Conservation (phyloP, 2,113 vertebrate genomes). For the Sakesphorus luctuosus region DNA sequence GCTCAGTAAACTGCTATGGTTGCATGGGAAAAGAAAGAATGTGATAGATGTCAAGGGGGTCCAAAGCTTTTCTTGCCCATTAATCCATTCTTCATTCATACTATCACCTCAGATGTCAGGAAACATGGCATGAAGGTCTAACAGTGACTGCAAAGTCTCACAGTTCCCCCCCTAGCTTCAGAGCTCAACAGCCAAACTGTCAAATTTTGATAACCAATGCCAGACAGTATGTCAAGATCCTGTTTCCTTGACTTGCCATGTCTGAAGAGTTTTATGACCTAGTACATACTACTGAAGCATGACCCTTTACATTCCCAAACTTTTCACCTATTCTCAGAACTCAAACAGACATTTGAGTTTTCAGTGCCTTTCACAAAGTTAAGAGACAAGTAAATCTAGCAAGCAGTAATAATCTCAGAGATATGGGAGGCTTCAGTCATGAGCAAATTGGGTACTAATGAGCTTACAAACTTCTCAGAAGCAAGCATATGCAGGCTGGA, state of each 20-base stretch:
- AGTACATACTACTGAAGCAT: not conserved
- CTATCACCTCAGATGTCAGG: not conserved
- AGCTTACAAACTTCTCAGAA: not conserved
- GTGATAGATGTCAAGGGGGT: fast-evolving
- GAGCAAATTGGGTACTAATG: not conserved
- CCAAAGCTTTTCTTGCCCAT: not conserved
- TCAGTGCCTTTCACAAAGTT: not conserved
- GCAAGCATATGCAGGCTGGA: not conserved
- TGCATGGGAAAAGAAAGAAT: not conserved
- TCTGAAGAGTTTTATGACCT: not conserved
- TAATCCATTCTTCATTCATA: not conserved
- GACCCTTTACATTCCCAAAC: not conserved
- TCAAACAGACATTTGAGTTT: not conserved
- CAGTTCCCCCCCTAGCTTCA: not conserved
- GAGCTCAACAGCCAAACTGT: not conserved
- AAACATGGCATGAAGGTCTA: not conserved
- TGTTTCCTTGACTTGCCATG: not conserved
- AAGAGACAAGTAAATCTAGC: not conserved
- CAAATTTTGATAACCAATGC: not conserved
- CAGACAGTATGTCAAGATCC: not conserved
- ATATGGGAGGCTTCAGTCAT: not conserved
- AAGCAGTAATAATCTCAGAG: not conserved
- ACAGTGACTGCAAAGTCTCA: not conserved
- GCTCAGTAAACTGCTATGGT: not conserved
- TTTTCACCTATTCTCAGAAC: not conserved